These are phyloP conservation scores for Drosophila subquinaria DNA, from an alignment of 2,888 invertebrate genomes.

Conservation along the genomic window DNA sequence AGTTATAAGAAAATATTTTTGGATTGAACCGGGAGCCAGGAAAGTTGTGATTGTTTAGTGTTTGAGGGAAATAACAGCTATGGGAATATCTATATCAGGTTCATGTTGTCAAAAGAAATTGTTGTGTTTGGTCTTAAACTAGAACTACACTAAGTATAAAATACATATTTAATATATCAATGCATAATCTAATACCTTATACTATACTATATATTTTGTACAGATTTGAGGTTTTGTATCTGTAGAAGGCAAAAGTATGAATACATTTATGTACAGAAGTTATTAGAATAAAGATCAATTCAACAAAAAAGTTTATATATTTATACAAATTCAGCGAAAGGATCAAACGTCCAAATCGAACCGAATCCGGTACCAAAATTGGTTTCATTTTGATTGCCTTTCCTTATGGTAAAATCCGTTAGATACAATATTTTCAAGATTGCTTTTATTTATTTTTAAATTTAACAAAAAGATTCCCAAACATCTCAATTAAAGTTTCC, in stretches of 20 bases:
- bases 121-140: conserved; percentile 25
- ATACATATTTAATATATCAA: conserved; percentile 6
- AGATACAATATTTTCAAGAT: background rate
- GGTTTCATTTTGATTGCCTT: too few species aligned
- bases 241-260: background rate
- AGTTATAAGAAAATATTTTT: conserved; percentile 37
- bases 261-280: background rate
- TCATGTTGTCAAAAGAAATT: conserved; percentile 10
- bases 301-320: too few species aligned
- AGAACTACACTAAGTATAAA: conserved; percentile 7
- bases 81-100: conserved; percentile 30
- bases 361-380: too few species aligned
- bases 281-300: background rate
- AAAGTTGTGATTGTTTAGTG: conserved; percentile 38
- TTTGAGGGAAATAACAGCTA: conserved; percentile 22
- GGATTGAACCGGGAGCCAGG: conserved; percentile 33
- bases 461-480: background rate
- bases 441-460: background rate
- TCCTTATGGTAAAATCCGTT: background rate
- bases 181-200: background rate
- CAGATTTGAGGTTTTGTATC: background rate
- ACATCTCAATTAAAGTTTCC: background rate
- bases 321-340: too few species aligned
- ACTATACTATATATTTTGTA: background rate
- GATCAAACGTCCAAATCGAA: too few species aligned